A percentile compares a stretch with the other conserved stretches of the same genome.
These are phyloP conservation scores for Orestias chungarensis DNA, from an alignment of 2,797 vertebrate genomes.

Conservation along the genomic window DNA sequence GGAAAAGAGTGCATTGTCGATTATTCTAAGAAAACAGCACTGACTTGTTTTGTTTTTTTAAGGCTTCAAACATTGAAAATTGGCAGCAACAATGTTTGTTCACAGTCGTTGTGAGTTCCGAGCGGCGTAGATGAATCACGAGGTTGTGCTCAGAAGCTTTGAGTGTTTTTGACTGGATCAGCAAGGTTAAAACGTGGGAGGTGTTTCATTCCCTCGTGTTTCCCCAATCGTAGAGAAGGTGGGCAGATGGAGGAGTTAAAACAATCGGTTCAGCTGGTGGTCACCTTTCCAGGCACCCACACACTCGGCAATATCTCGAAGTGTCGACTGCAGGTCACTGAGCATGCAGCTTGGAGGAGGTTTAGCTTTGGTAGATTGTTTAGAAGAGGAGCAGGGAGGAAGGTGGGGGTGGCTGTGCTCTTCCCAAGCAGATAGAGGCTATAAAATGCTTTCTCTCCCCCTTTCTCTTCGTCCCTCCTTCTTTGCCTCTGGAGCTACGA, in stretches of 20 bases:
- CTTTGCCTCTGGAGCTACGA: constrained; percentile 35
- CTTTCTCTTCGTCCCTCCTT: constrained; percentile 32
- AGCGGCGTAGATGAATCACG: constrained; percentile 11
- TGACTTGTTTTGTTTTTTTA: constrained; percentile 14
- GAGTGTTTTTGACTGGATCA: neutral
- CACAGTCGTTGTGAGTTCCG: neutral
- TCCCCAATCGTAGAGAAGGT: constrained; percentile 29
- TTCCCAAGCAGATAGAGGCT: constrained; percentile 67
- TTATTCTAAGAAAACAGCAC: constrained; percentile 15
- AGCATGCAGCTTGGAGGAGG: constrained; percentile 32
- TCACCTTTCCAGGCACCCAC: constrained; percentile 37
- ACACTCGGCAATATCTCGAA: neutral
- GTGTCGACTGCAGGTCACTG: constrained; percentile 19
- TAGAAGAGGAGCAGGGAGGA: constrained; percentile 10
- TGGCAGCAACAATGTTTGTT: constrained; percentile 6
- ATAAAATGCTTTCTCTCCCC: constrained; percentile 55
- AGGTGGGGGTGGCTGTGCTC: constrained; percentile 42
- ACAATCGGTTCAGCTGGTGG: constrained; percentile 37
- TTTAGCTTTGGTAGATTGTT: constrained; percentile 39
- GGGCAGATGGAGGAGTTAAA: constrained; percentile 24
- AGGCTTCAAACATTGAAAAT: constrained; percentile 16
- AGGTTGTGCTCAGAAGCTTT: neutral
- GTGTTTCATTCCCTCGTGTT: constrained; percentile 25
- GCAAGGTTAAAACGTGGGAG: constrained; percentile 13
- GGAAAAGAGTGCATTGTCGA: constrained; percentile 6